Conservation (phyloP, 2,113 vertebrate species). For the Menidia beryllina region DNA sequence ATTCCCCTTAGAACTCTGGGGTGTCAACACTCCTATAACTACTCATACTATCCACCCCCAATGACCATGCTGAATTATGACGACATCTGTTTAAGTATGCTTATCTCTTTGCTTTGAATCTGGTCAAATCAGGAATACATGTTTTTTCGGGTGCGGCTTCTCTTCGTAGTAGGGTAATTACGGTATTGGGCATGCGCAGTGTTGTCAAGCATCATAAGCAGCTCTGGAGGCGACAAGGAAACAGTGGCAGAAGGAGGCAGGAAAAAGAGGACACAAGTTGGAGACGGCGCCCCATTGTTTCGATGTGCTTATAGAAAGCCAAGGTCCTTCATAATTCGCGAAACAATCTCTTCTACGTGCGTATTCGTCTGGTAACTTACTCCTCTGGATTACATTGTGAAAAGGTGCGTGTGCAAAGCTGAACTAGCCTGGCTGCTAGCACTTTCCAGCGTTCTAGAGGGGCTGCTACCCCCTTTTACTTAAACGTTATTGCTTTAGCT, state of each 20-base stretch:
- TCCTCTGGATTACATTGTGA: constrained; percentile 7
- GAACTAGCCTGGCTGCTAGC: constrained; percentile 69
- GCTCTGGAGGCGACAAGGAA: constrained; percentile 62
- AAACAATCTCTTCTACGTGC: constrained; percentile 1
- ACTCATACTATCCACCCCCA: too few relatives aligned
- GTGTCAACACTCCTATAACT: too few relatives aligned
- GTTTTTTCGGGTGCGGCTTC: constrained; percentile 31
- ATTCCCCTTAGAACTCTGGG: too few relatives aligned
- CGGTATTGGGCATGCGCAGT: constrained; percentile 71
- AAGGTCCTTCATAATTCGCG: constrained; percentile 5
- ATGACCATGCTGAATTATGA: too few relatives aligned
- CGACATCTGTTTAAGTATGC: too few relatives aligned
- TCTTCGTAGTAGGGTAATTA: constrained; percentile 44
- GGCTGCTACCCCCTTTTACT: constrained; percentile 17
- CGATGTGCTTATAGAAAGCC: background rate
- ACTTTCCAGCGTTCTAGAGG: constrained; percentile 29
- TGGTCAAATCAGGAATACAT: too few relatives aligned
- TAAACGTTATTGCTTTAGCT: constrained; percentile 15
- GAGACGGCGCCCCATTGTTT: constrained; percentile 64
- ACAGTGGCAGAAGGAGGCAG: constrained; percentile 36
- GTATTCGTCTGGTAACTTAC: background rate
- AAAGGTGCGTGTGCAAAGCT: constrained; percentile 70
- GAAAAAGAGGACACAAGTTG: constrained; percentile 66
- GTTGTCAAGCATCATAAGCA: constrained; percentile 35
- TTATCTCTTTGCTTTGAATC: too few relatives aligned